These are phyloP conservation scores for Caenorhabditis doughertyi DNA, from an alignment of 2,888 invertebrate species.

Conservation along the genomic window DNA sequence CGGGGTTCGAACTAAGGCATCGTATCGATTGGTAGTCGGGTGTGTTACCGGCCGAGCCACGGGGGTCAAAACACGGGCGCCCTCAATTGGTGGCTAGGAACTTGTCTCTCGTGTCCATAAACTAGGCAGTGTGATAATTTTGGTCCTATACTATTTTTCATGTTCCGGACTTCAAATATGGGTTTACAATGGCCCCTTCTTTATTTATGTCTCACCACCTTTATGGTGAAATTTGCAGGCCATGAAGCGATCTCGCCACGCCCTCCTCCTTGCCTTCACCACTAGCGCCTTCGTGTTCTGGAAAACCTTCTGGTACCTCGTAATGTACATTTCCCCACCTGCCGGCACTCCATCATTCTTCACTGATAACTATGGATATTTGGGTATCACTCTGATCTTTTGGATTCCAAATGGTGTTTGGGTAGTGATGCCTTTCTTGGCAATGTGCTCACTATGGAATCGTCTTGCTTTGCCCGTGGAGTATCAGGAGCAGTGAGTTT, in stretches of 20 bases:
- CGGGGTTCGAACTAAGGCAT: too few species aligned
- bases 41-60: too few species aligned
- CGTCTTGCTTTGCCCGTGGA: constrained; percentile 67
- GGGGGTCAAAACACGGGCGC: too few species aligned
- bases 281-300: constrained; percentile 79
- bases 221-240: constrained; percentile 68
- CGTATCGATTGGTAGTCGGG: too few species aligned
- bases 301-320: constrained; percentile 80
- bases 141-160: too few species aligned
- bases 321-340: constrained; percentile 75
- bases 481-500: constrained; percentile 64
- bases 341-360: constrained; percentile 66
- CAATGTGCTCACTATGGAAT: constrained; percentile 76
- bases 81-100: too few species aligned
- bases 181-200: too few species aligned
- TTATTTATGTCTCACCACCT: not conserved
- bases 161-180: too few species aligned
- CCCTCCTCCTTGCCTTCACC: constrained; percentile 77
- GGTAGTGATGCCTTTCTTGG: constrained; percentile 75
- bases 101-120: too few species aligned
- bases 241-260: constrained; percentile 74
- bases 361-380: constrained; percentile 52
- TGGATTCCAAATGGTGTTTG: constrained; percentile 73
- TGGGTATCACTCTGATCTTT: constrained; percentile 66
- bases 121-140: too few species aligned